These are phyloP conservation scores for Dicentrarchus labrax DNA, from an alignment of 2,113 vertebrate genomes.

Conservation along the genomic window DNA sequence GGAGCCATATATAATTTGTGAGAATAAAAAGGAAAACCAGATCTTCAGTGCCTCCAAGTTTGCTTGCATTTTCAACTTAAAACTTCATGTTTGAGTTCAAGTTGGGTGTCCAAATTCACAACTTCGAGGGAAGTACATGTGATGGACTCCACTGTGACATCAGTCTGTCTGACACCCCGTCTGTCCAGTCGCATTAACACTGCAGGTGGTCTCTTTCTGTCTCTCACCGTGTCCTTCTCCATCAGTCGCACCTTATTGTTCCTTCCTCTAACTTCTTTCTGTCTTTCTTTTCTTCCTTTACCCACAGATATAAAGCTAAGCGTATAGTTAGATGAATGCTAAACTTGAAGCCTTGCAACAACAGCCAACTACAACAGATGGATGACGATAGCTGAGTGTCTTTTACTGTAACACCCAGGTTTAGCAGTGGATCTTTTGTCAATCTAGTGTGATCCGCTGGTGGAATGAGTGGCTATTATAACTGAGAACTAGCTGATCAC, in stretches of 20 bases:
- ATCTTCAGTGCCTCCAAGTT: neutral
- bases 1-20: neutral
- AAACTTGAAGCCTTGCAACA: slow-evolving; percentile 8
- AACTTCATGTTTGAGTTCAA: neutral
- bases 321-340: neutral
- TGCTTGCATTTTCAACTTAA: slow-evolving; percentile 1
- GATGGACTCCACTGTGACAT: slow-evolving; percentile 35
- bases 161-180: slow-evolving; percentile 50
- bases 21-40: neutral
- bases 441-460: slow-evolving; percentile 33
- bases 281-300: neutral
- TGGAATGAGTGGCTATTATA: slow-evolving; percentile 34
- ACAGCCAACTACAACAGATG: slow-evolving; percentile 45
- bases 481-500: slow-evolving; percentile 29
- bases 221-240: slow-evolving; percentile 32
- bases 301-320: neutral
- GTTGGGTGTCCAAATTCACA: slow-evolving; percentile 19
- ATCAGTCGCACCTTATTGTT: slow-evolving; percentile 6
- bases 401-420: slow-evolving; percentile 15
- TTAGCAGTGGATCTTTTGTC: slow-evolving; percentile 42
- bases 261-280: neutral
- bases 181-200: slow-evolving; percentile 44
- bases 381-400: slow-evolving; percentile 39
- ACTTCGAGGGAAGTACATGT: slow-evolving; percentile 13
- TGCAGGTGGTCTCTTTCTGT: slow-evolving; percentile 29